Evolutionary conservation across 2,888 invertebrate genomes (phyloP), one percentile per base, ranked within the genome.

Genomic region (Tenthredo livida): DNA sequence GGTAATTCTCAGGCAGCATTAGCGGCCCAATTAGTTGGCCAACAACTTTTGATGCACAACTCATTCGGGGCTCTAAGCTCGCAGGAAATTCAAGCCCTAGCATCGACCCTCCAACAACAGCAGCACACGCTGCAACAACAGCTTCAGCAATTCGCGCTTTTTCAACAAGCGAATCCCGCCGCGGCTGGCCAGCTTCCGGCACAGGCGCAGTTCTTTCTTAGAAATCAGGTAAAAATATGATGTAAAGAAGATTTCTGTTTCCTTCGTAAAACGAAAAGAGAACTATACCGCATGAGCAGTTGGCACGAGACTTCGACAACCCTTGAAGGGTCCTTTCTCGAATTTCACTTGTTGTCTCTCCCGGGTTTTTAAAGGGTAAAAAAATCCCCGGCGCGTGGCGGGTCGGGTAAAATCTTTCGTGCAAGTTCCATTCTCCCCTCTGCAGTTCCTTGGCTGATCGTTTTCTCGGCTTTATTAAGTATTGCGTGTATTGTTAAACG

Each of bases 161-260:
- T 96, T 89, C 96, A 95, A 88, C 96, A 94, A 86, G 94, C 95
- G 84, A 94, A 94, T 90, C 93, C 94, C 40, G 94, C 94, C 84
- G 93, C 94, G 85, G 93, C 94, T 50, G 92, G 93, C 47, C 94
- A 94, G 89, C 90, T 94, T 85, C 94, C 94, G 72, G 94, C 96
- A 6, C 96, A 95, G 89, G 95, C 96, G 33, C 97, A 97, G 91
- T 96, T 97, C 91, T 96, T 97, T 92, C 93, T 97, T 84, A 97
- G 97, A 92, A 97, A 97, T 93, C 97, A 96, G 95, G 96, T 96
- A 91, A 50, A 21, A 17, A 50, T 29, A 21, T 17, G 33, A 33
- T 10, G 1, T 17, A n/a, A n/a, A 2, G 15, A 37, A 50, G 17
- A n/a, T 50, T 77, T 54, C 29, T 50, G 77, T n/a, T 73, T 25